A percentile compares a stretch with the other conserved stretches of the same genome.
phyloP scores from a whole-genome alignment of 2,888 invertebrate species.

The Diarsia rubi region DNA sequence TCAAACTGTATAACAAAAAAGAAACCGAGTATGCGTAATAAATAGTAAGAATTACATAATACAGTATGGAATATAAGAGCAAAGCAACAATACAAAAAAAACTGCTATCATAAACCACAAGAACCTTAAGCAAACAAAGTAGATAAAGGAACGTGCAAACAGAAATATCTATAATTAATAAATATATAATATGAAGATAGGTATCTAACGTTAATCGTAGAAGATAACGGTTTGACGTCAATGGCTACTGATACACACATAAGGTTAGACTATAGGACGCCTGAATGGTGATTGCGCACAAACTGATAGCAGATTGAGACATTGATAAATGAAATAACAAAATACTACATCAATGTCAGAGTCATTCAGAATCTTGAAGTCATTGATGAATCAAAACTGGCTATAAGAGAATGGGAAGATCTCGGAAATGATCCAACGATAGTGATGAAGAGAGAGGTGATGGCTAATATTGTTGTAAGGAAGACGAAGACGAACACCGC shows the following conservation, averaged over 20 bases:
- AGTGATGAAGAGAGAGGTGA: background rate
- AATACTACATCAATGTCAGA: conserved; percentile 5
- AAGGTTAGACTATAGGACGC: conserved; percentile 63
- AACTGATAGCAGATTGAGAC: conserved; percentile 38
- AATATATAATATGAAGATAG: conserved; percentile 49
- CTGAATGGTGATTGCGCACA: conserved; percentile 32
- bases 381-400: background rate
- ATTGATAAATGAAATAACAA: conserved; percentile 30
- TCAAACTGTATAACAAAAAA: conserved; percentile 1
- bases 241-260: conserved; percentile 50
- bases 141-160: conserved; percentile 18
- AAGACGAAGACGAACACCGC: background rate
- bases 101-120: background rate
- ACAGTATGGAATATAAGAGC: background rate
- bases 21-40: background rate
- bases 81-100: conserved; percentile 1
- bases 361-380: background rate
- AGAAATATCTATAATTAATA: conserved; percentile 25
- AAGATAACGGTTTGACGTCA: conserved; percentile 66
- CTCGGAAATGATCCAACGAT: background rate
- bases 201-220: conserved; percentile 47
- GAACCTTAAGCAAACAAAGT: conserved; percentile 9
- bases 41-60: background rate
- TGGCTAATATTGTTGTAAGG: background rate
- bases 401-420: background rate